Conservation (phyloP, 1,140 invertebrate genomes). For the Globodera rostochiensis region DNA sequence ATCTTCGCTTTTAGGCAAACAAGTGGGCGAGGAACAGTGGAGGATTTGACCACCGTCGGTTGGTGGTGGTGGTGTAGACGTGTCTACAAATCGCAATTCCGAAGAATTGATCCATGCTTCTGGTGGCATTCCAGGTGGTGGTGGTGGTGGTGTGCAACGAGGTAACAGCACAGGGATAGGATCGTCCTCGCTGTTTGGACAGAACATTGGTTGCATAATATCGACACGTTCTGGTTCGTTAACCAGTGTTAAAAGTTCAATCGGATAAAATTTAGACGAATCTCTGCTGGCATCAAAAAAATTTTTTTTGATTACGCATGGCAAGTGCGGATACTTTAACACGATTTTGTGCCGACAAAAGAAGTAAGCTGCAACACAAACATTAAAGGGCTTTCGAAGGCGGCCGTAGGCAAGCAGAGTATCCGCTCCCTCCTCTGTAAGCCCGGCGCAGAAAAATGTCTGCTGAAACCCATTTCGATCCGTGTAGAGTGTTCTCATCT, state of each 20-base stretch:
- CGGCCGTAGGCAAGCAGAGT: not conserved
- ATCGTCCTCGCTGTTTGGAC: too few species aligned
- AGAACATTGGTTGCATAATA: too few species aligned
- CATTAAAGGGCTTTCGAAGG: not conserved
- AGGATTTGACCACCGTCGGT: too few species aligned
- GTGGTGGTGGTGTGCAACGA: too few species aligned
- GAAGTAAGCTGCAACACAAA: not conserved
- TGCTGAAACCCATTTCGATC: not conserved
- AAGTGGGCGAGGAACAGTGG: too few species aligned
- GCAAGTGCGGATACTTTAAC: not conserved
- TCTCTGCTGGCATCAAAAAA: not conserved
- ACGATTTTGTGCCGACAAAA: not conserved
- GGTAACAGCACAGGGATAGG: too few species aligned
- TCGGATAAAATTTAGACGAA: not conserved
- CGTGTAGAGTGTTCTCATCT: not conserved
- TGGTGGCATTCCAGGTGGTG: too few species aligned
- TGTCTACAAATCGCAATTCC: too few species aligned
- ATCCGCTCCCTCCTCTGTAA: not conserved
- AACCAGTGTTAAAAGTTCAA: not conserved
- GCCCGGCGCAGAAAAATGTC: not conserved
- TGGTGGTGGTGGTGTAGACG: too few species aligned
- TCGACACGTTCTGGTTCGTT: too few species aligned
- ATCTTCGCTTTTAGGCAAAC: too few species aligned
- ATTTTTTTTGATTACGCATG: not conserved
- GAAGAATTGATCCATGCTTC: too few species aligned